A percentile compares a stretch with the other conserved stretches of the same genome.
Conservation (phyloP, 2,797 vertebrate genomes). For the Poeciliopsis gracilis region DNA sequence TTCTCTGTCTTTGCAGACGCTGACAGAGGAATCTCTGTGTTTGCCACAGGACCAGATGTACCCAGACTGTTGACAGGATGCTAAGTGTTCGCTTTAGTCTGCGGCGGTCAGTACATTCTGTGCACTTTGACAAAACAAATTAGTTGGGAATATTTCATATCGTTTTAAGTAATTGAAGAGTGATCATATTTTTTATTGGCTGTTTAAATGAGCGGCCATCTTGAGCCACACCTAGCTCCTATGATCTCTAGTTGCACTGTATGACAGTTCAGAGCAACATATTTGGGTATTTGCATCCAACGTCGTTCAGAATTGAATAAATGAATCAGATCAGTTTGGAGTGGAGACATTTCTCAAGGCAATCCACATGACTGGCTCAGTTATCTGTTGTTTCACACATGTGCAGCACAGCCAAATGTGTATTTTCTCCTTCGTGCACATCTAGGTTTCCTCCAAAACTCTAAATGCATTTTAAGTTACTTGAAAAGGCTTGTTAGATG, state of each 20-base stretch:
- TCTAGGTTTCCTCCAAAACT: no score
- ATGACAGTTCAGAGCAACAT: background rate
- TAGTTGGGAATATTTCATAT: background rate
- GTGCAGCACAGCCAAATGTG: background rate
- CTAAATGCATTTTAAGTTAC: background rate
- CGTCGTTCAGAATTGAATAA: background rate
- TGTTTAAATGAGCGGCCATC: background rate
- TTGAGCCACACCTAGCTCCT: background rate
- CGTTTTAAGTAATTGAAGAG: background rate
- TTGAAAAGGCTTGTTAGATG: background rate
- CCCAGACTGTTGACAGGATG: conserved; percentile 58
- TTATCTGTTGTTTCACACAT: background rate
- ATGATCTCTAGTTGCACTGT: background rate
- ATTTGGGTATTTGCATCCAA: background rate
- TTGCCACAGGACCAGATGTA: conserved; percentile 74
- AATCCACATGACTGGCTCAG: background rate
- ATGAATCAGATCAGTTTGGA: background rate
- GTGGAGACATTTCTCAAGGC: background rate
- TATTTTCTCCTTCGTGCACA: background rate
- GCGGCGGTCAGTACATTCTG: conserved; percentile 30
- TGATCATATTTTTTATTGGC: background rate
- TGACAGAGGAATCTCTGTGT: conserved; percentile 72
- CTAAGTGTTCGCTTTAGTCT: conserved; percentile 39
- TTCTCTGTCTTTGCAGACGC: conserved; percentile 43
- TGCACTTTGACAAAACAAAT: background rate